Evolutionary conservation across 2,113 vertebrate species (phyloP).

Genomic region (Hystrix cristata): DNA sequence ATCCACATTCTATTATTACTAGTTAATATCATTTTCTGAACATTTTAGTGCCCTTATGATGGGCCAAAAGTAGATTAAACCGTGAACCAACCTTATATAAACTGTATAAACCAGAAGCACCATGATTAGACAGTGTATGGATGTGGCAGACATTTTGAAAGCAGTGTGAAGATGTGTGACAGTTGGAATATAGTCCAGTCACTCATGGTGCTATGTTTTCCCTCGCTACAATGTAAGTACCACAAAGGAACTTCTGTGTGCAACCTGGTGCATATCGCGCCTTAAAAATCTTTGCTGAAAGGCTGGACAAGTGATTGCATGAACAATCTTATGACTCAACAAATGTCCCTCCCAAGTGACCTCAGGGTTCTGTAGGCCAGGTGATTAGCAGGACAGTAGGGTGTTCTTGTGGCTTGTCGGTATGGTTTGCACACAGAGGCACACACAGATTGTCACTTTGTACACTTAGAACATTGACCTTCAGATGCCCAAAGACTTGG

Average conservation of each 20-base stretch:
- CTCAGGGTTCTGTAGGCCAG: not conserved
- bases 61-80: not conserved
- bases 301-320: not conserved
- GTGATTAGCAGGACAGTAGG: not conserved
- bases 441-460: not conserved
- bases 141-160: not conserved
- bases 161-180: not conserved
- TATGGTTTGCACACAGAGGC: not conserved
- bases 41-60: not conserved
- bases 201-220: not conserved
- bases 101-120: not conserved
- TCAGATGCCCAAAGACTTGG: not conserved
- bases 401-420: not conserved
- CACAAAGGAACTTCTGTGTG: not conserved
- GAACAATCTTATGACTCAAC: not conserved
- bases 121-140: not conserved
- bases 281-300: slow-evolving; percentile 38
- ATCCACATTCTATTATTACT: not conserved
- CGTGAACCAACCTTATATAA: not conserved
- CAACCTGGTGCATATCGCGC: not conserved
- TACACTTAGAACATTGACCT: not conserved
- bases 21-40: not conserved
- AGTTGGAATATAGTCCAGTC: not conserved
- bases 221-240: not conserved
- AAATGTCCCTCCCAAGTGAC: not conserved